Base-by-base conservation (phyloP, 2,113 vertebrate genomes). In the Piaya cayana region DNA sequence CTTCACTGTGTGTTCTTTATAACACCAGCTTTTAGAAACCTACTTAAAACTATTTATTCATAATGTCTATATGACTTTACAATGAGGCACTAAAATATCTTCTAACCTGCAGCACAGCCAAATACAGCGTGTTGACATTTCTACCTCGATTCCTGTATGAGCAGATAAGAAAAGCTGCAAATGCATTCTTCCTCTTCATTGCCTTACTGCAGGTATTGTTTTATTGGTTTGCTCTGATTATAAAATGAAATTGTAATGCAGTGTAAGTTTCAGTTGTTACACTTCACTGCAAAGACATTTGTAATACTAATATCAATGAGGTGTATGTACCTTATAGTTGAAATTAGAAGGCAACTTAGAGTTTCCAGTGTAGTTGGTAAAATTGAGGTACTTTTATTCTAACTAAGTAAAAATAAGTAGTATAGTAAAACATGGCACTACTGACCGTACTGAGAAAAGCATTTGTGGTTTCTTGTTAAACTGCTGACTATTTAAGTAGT, bases 101-200 rank as follows among this genome's bases (percentile, higher is more conserved):
- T 79, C 26, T 75, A n/a, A 91, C 56, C 60, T 94, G 25, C 97
- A 99, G 99, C 95, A 99, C 99, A 65, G 99, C 99, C 92, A 99
- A 99, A 97, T 99, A 99, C 97, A 99, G 99, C 2, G 97, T 99
- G 96, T 96, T 99, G 97, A 99, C 99, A 37, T 99, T 99, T 97
- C 98, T 99, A 97, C 99, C 99, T 95, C 99, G 99, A 93, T 99
- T 99, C 98, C 97, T 99, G 96, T 99, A 99, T 36, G 99, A 99
- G 98, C 99, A 99, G 99, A 99, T 99, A 97, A 98, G 99, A 95
- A 98, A 98, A 97, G 99, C 99, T 87, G 99, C 99, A 95, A 99
- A 99, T 91, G 99, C 99, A 96, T 99, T 99, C 98, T 99, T 99
- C 97, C 99, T 99, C 95, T 99, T 99, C 98, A 99, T 99, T 97